Evolutionary conservation across 2,113 vertebrate genomes (phyloP).

Genomic region (Ciconia maguari): DNA sequence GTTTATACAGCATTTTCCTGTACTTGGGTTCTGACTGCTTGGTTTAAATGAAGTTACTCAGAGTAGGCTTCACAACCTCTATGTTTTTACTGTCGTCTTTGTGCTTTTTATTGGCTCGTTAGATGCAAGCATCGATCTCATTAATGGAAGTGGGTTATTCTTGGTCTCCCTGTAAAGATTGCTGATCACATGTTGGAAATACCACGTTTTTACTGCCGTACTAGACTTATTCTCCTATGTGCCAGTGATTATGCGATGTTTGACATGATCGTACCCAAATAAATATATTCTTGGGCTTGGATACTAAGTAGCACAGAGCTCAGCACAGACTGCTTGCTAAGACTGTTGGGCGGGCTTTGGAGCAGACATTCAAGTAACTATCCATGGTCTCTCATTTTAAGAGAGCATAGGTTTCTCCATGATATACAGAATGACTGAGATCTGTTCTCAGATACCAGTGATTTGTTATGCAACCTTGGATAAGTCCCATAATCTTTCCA

Average conservation of each 20-base stretch:
- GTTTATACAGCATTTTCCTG: not conserved
- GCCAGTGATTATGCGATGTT: too few relatives aligned
- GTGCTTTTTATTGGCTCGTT: not conserved
- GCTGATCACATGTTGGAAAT: not conserved
- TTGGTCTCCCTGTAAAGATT: not conserved
- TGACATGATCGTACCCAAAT: not conserved
- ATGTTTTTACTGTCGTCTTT: not conserved
- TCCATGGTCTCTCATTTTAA: not conserved
- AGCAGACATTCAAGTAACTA: not conserved
- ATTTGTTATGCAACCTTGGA: not conserved
- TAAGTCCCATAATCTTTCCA: not conserved
- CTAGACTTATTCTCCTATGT: not conserved
- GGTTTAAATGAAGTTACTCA: not conserved
- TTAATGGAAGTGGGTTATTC: not conserved
- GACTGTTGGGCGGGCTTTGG: not conserved
- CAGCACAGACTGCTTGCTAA: not conserved
- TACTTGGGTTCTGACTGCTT: not conserved
- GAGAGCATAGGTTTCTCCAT: not conserved
- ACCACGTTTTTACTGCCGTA: rapidly evolving
- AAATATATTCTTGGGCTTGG: not conserved
- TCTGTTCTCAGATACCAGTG: not conserved
- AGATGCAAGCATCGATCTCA: not conserved
- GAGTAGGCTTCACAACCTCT: not conserved
- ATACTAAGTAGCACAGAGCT: not conserved
- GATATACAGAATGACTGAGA: not conserved